Evolutionary conservation across 2,113 vertebrate genomes (phyloP).

Genomic region (Forbesichthys papilliferus): DNA sequence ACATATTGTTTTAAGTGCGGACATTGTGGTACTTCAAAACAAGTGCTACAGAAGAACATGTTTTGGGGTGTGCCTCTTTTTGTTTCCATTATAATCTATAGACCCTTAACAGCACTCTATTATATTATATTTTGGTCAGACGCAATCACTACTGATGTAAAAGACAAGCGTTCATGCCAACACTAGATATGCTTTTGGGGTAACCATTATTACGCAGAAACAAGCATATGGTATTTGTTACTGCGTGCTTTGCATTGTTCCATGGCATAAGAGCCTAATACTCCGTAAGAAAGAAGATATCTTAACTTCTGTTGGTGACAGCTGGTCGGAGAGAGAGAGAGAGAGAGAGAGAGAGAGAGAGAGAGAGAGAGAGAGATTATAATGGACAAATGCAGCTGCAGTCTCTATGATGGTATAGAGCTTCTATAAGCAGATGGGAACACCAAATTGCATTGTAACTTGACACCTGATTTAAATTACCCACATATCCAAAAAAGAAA

Average conservation of each 20-base stretch:
- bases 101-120: too few species aligned
- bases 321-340: slow-evolving; percentile 62
- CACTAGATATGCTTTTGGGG: background rate
- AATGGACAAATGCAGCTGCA: slow-evolving; percentile 74
- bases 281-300: slow-evolving; percentile 69
- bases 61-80: too few species aligned
- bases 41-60: too few species aligned
- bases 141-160: too few species aligned
- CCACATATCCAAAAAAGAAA: slow-evolving; percentile 38
- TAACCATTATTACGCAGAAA: too few species aligned
- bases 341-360: slow-evolving; percentile 16
- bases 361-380: slow-evolving; percentile 12
- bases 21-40: too few species aligned
- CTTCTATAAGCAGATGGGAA: slow-evolving; percentile 63
- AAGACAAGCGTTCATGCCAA: too few species aligned
- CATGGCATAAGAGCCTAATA: slow-evolving; percentile 44
- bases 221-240: slow-evolving; percentile 19
- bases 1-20: too few species aligned
- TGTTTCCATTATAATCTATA: too few species aligned
- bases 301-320: slow-evolving; percentile 65
- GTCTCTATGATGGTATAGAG: slow-evolving; percentile 66
- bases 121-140: too few species aligned
- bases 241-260: slow-evolving; percentile 27
- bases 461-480: slow-evolving; percentile 58
- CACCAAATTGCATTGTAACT: slow-evolving; percentile 47